Conservation (phyloP, 2,888 invertebrate genomes). For the Xanthia icteritia region DNA sequence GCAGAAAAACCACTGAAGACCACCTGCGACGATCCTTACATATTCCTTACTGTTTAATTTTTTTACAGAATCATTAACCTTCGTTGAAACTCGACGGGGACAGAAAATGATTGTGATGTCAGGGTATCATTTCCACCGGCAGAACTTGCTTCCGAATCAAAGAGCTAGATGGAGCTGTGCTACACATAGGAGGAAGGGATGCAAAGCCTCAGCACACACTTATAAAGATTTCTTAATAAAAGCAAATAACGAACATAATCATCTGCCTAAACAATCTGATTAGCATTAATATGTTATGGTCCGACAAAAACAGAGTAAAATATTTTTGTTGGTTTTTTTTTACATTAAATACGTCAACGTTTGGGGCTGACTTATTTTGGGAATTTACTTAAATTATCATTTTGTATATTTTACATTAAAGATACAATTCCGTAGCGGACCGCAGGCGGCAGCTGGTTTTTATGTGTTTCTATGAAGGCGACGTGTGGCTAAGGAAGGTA, state of each 20-base stretch:
- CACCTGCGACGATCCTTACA: too few species aligned
- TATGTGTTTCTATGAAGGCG: too few species aligned
- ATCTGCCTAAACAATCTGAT: background rate
- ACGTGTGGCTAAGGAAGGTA: too few species aligned
- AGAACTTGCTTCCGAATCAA: background rate
- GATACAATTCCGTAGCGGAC: too few species aligned
- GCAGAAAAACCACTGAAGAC: too few species aligned
- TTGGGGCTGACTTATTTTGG: background rate
- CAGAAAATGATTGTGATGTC: conserved; percentile 26
- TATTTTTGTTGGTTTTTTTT: background rate
- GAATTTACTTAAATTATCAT: background rate
- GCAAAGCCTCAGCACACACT: conserved; percentile 22
- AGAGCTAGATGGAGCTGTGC: conserved; percentile 30
- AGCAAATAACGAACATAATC: conserved; percentile 26
- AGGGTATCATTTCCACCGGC: conserved; percentile 31
- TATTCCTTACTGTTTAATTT: background rate
- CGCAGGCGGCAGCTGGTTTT: too few species aligned
- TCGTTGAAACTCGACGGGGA: conserved; percentile 18
- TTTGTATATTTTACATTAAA: too few species aligned
- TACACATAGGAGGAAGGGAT: conserved; percentile 26
- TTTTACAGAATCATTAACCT: conserved; percentile 21
- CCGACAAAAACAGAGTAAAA: background rate
- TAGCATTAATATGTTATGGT: background rate
- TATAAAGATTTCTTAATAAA: conserved; percentile 7
- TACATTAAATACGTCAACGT: background rate